A percentile compares a stretch with the other conserved stretches of the same genome.
Conservation (phyloP, 2,888 invertebrate species). For the Macaria liturata region DNA sequence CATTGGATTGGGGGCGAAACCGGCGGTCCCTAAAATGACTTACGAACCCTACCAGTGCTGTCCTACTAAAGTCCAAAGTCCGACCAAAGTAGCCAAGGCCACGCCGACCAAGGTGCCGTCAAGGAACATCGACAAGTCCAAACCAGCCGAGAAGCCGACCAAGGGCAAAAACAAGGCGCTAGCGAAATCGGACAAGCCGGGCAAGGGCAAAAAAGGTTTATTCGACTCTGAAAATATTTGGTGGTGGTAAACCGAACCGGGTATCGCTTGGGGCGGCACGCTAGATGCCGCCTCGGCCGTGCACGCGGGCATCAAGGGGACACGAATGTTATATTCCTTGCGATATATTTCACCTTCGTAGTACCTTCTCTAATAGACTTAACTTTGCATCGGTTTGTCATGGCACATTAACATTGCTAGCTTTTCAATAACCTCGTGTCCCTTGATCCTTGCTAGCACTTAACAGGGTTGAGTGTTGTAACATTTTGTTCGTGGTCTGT, state of each 20-base stretch:
- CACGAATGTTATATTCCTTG: constrained; percentile 68
- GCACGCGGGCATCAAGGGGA: constrained; percentile 72
- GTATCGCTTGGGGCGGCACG: constrained; percentile 31
- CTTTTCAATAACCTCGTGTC: constrained; percentile 77
- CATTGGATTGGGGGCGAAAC: constrained; percentile 96
- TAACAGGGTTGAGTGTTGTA: constrained; percentile 77
- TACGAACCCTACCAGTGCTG: constrained; percentile 97
- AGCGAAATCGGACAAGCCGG: constrained; percentile 81
- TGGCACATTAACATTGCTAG: constrained; percentile 68
- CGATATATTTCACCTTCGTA: constrained; percentile 54
- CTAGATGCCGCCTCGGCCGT: constrained; percentile 61
- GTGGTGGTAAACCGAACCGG: constrained; percentile 86
- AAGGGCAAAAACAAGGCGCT: constrained; percentile 80
- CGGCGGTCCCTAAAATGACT: constrained; percentile 88
- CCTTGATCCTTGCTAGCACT: constrained; percentile 77
- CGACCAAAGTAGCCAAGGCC: constrained; percentile 91
- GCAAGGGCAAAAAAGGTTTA: constrained; percentile 91
- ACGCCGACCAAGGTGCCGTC: constrained; percentile 85
- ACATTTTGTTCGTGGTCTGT: constrained; percentile 69
- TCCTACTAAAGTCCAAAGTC: constrained; percentile 91
- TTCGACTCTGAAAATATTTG: constrained; percentile 93
- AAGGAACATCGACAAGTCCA: constrained; percentile 74
- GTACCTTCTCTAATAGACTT: constrained; percentile 49
- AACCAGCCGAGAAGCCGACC: constrained; percentile 58
- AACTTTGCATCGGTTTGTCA: constrained; percentile 64